Evolutionary conservation across 2,113 vertebrate species (phyloP).

Genomic region (Progne subis): DNA sequence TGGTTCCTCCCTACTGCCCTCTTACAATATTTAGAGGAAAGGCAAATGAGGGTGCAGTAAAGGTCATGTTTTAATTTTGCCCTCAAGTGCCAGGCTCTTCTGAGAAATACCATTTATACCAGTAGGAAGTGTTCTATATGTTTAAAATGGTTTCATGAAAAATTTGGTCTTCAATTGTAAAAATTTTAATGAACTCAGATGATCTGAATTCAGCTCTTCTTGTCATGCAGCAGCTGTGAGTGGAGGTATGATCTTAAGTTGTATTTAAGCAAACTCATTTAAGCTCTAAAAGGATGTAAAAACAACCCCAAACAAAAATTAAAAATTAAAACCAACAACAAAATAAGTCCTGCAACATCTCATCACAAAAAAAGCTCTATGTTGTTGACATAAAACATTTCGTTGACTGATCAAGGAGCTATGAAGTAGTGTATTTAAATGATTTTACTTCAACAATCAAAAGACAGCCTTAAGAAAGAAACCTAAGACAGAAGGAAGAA

Average conservation of each 20-base stretch:
- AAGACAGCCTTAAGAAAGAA: background rate
- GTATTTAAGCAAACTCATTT: background rate
- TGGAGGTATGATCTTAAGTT: background rate
- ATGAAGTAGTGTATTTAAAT: background rate
- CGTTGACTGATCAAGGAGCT: background rate
- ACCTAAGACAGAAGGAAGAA: background rate
- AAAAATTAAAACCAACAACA: background rate
- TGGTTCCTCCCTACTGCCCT: background rate
- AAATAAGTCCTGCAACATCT: too few relatives aligned
- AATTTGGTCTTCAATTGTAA: background rate
- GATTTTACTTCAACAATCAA: background rate
- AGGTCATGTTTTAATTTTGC: background rate
- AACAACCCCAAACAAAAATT: background rate
- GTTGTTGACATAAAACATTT: background rate
- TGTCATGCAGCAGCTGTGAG: background rate
- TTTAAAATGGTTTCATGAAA: background rate
- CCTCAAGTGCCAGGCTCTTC: background rate
- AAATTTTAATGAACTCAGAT: background rate
- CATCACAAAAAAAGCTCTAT: background rate
- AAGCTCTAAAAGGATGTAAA: background rate
- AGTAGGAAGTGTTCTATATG: background rate
- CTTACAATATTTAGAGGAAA: background rate
- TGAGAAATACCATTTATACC: background rate
- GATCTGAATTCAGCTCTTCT: background rate
- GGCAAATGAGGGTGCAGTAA: background rate